Evolutionary conservation across 2,888 invertebrate genomes (phyloP).

Genomic region (Pheosia tremula): DNA sequence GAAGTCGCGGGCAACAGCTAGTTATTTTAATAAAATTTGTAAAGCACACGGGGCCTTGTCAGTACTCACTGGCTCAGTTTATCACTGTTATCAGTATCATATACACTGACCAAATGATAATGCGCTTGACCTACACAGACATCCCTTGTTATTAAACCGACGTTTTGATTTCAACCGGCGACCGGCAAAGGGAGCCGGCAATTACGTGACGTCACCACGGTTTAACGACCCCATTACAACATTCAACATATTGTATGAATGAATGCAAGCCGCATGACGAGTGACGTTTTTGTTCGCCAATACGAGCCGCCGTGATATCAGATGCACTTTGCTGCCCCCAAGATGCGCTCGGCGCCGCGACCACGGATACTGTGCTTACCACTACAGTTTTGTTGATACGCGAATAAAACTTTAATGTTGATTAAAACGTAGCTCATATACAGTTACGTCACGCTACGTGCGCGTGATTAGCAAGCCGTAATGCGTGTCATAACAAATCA

Average conservation of each 20-base stretch:
- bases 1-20: too few species aligned
- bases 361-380: background rate
- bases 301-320: conserved; percentile 51
- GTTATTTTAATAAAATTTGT: background rate
- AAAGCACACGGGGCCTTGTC: background rate
- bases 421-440: conserved; percentile 4
- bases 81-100: conserved; percentile 31
- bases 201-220: conserved; percentile 82
- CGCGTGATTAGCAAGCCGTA: conserved; percentile 18
- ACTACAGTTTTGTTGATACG: background rate
- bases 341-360: conserved; percentile 12
- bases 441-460: conserved; percentile 13
- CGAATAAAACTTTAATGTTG: background rate
- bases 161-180: conserved; percentile 80
- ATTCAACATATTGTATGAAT: conserved; percentile 81
- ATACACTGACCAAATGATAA: conserved; percentile 59
- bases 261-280: conserved; percentile 80
- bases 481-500: conserved; percentile 26
- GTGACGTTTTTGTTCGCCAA: conserved; percentile 72
- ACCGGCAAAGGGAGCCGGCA: conserved; percentile 79
- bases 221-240: conserved; percentile 84
- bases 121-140: conserved; percentile 81
- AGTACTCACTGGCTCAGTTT: background rate
- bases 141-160: conserved; percentile 82
- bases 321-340: conserved; percentile 41